A percentile compares a stretch with the other conserved stretches of the same genome.
Conservation (phyloP, 30 jellyfish, hydroid and myxozoan species). For the Hydra vulgaris region DNA sequence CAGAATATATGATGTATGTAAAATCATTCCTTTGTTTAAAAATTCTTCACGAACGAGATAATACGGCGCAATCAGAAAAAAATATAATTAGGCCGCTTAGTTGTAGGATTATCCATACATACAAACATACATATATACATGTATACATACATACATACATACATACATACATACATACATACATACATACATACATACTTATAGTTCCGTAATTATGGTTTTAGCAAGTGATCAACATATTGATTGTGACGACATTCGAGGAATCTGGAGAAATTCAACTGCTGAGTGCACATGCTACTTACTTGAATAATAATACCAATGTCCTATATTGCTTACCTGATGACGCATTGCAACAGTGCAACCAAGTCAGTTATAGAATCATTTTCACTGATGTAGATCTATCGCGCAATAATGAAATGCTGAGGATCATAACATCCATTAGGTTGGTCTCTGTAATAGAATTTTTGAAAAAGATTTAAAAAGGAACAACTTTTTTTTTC, state of each 20-base stretch:
- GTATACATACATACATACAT: no score
- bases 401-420: conserved; percentile 18
- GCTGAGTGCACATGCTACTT: conserved; percentile 36
- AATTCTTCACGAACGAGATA: no score
- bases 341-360: conserved; percentile 32
- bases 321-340: conserved; percentile 56
- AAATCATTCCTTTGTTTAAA: no score
- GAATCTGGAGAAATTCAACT: conserved; percentile 25
- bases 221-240: neutral
- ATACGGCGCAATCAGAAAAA: no score
- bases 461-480: neutral
- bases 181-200: no score
- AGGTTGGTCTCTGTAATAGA: neutral
- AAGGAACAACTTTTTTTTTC: neutral
- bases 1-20: no score
- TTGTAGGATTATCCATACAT: no score
- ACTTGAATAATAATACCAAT: conserved; percentile 11
- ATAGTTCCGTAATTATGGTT: no score
- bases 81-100: no score
- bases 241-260: conserved; percentile 37
- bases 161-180: no score
- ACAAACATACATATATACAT: no score
- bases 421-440: conserved; percentile 13
- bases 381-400: conserved; percentile 46
- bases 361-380: conserved; percentile 15